phyloP scores from a whole-genome alignment of 2,888 invertebrate species.

The Alcis repandata region DNA sequence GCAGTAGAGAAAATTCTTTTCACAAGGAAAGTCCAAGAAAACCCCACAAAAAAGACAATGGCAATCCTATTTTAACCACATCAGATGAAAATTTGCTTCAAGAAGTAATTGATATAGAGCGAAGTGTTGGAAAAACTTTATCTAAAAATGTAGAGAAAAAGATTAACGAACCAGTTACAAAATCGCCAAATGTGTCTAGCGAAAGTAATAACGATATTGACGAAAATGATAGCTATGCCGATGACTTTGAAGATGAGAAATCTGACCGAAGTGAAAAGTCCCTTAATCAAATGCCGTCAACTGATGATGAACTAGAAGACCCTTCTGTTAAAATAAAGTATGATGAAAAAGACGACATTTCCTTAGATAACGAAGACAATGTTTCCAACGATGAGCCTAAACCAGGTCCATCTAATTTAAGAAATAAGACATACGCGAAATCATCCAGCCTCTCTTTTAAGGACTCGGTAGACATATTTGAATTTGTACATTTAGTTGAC shows the following conservation, averaged over 20 bases:
- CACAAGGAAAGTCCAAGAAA: constrained; percentile 60
- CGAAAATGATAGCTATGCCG: constrained; percentile 72
- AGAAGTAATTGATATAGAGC: constrained; percentile 78
- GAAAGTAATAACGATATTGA: constrained; percentile 52
- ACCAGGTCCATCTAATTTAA: constrained; percentile 47
- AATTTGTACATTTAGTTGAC: constrained; percentile 76
- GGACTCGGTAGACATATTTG: constrained; percentile 75
- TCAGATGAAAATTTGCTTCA: constrained; percentile 81
- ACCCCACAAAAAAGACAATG: constrained; percentile 51
- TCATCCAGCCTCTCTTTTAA: constrained; percentile 72
- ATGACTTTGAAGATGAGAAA: constrained; percentile 82
- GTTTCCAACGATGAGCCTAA: constrained; percentile 25
- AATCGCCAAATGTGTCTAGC: constrained; percentile 47
- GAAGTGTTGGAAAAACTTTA: constrained; percentile 68
- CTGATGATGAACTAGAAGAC: constrained; percentile 38
- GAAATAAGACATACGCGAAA: constrained; percentile 66
- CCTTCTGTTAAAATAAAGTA: constrained; percentile 37
- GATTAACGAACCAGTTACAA: constrained; percentile 42
- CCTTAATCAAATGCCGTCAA: constrained; percentile 19
- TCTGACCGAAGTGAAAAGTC: constrained; percentile 57
- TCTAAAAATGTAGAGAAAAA: constrained; percentile 57
- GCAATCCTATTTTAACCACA: constrained; percentile 66
- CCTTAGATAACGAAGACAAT: constrained; percentile 36
- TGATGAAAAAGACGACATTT: constrained; percentile 29
- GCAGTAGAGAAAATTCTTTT: constrained; percentile 74